Evolutionary conservation across 2,113 vertebrate genomes (phyloP).

Genomic region (Sinocyclocheilus anophthalmus): DNA sequence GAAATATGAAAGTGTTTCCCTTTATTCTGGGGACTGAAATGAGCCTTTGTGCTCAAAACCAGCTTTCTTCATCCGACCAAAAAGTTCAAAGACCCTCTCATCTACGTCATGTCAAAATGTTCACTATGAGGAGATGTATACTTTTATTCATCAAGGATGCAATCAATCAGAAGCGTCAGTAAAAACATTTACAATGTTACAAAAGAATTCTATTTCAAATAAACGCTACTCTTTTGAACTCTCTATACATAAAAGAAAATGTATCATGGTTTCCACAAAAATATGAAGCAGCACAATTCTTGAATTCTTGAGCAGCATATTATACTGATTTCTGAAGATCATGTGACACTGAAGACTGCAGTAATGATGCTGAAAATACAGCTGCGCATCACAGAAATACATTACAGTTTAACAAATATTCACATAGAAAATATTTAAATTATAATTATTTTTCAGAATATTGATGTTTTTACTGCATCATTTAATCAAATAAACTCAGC

Average conservation of each 20-base stretch:
- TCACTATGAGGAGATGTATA: background rate
- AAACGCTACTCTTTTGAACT: background rate
- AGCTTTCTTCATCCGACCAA: background rate
- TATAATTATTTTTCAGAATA: background rate
- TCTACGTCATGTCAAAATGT: background rate
- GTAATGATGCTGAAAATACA: background rate
- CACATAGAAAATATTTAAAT: background rate
- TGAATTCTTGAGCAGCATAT: background rate
- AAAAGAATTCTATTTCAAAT: background rate
- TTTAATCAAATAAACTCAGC: background rate
- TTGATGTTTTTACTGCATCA: background rate
- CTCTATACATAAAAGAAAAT: background rate
- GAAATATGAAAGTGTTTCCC: constrained; percentile 52
- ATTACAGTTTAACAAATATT: background rate
- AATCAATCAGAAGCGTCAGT: background rate
- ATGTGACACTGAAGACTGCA: background rate
- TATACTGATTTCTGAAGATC: background rate
- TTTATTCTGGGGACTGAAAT: background rate
- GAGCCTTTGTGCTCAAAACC: background rate
- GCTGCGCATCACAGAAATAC: background rate
- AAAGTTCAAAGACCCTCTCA: background rate
- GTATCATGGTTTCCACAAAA: background rate
- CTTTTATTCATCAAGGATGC: background rate
- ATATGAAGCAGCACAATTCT: background rate
- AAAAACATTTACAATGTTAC: background rate